These are phyloP conservation scores for Chrysolophus pictus DNA, from an alignment of 2,797 vertebrate genomes.

Conservation along the genomic window DNA sequence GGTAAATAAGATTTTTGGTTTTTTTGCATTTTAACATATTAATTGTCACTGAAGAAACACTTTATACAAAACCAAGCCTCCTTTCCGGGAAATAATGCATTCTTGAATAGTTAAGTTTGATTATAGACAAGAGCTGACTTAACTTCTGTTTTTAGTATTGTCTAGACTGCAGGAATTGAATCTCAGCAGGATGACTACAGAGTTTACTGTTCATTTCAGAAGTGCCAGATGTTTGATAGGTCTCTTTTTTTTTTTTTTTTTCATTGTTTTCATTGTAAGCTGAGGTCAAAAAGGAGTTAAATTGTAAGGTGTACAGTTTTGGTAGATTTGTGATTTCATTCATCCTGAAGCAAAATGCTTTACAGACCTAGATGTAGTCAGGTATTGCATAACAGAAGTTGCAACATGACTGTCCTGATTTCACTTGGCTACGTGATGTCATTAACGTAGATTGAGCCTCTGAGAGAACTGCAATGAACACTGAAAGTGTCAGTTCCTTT, in stretches of 20 bases:
- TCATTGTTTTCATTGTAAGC: background rate
- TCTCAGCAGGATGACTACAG: background rate
- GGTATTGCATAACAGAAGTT: background rate
- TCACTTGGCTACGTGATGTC: background rate
- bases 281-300: background rate
- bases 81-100: background rate
- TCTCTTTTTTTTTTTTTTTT: background rate
- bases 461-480: background rate
- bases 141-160: background rate
- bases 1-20: background rate
- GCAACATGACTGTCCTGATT: background rate
- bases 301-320: background rate
- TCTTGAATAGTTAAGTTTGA: background rate
- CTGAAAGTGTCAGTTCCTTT: background rate
- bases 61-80: background rate
- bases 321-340: background rate
- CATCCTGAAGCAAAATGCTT: background rate
- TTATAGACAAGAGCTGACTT: background rate
- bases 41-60: background rate
- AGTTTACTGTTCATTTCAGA: background rate
- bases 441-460: background rate
- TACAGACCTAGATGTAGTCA: background rate
- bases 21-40: background rate
- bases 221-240: background rate
- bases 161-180: background rate